phyloP scores from a whole-genome alignment of 2,113 vertebrate genomes.

The Xyrauchen texanus region DNA sequence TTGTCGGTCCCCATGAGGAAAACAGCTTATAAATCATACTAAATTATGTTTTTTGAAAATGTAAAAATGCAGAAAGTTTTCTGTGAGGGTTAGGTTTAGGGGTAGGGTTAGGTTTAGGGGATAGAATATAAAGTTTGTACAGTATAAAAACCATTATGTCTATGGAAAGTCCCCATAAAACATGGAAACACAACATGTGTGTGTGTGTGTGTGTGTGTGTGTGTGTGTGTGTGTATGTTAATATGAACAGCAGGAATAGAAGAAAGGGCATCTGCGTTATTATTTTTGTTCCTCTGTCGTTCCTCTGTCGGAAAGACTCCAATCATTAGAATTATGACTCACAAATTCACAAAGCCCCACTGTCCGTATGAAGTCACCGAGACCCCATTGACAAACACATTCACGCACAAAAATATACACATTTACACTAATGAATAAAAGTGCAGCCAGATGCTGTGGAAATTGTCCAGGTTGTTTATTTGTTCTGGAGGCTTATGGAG shows the following conservation, averaged over 20 bases:
- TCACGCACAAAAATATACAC: conserved; percentile 9
- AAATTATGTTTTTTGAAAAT: too few species aligned
- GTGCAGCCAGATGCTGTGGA: conserved; percentile 37
- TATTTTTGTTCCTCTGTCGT: conserved; percentile 43
- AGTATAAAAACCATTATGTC: too few species aligned
- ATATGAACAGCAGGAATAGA: background rate
- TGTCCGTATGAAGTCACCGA: conserved; percentile 44
- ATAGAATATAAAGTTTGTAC: too few species aligned
- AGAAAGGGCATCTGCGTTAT: conserved; percentile 29
- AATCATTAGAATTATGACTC: conserved; percentile 53
- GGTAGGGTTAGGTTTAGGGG: too few species aligned
- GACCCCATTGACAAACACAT: conserved; percentile 35
- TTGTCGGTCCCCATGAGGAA: too few species aligned
- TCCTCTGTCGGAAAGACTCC: conserved; percentile 49
- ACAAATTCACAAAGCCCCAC: conserved; percentile 47
- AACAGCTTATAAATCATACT: too few species aligned
- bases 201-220: conserved; percentile 18
- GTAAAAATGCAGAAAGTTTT: too few species aligned
- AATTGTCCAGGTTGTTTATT: conserved; percentile 31
- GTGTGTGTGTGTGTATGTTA: background rate
- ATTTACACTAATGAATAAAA: conserved; percentile 10
- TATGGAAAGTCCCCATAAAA: too few species aligned
- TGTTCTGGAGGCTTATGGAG: conserved; percentile 23
- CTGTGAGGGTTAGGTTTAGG: too few species aligned
- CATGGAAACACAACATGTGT: too few species aligned